Evolutionary conservation across 2,888 invertebrate genomes (phyloP).

Genomic region (Dasysyrphus tricinctus): DNA sequence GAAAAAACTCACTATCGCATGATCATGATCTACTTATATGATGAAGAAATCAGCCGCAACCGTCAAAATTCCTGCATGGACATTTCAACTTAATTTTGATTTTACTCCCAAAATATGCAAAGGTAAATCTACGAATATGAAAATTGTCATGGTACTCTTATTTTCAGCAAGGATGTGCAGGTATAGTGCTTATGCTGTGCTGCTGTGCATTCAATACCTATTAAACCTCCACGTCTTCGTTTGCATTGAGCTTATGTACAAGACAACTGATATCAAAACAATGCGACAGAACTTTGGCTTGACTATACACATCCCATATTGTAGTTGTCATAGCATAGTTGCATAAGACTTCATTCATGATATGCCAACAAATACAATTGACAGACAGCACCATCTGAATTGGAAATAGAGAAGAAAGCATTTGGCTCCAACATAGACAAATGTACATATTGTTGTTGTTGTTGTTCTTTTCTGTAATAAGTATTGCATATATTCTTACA

Average conservation of each 20-base stretch:
- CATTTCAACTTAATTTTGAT: too few relatives aligned
- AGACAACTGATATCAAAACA: conserved; percentile 6
- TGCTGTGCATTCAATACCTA: background rate
- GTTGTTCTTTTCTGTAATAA: conserved; percentile 37
- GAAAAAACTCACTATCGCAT: too few relatives aligned
- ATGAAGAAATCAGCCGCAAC: too few relatives aligned
- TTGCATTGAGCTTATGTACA: background rate
- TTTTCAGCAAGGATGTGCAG: background rate
- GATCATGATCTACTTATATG: too few relatives aligned
- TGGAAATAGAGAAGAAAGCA: conserved; percentile 22
- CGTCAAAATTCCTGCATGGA: too few relatives aligned
- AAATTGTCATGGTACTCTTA: too few relatives aligned
- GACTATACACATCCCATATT: background rate
- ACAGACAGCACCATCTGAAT: conserved; percentile 27
- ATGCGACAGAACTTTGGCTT: background rate
- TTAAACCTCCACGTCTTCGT: background rate
- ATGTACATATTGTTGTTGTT: conserved; percentile 13
- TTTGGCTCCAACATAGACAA: background rate
- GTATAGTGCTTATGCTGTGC: too few relatives aligned
- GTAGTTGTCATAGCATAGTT: background rate
- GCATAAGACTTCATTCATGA: background rate
- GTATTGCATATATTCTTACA: conserved; percentile 55
- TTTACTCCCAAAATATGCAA: too few relatives aligned
- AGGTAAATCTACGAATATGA: too few relatives aligned
- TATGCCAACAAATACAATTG: conserved; percentile 1